phyloP scores from a whole-genome alignment of 2,113 vertebrate genomes.

The Tenebrosternarchus preto region DNA sequence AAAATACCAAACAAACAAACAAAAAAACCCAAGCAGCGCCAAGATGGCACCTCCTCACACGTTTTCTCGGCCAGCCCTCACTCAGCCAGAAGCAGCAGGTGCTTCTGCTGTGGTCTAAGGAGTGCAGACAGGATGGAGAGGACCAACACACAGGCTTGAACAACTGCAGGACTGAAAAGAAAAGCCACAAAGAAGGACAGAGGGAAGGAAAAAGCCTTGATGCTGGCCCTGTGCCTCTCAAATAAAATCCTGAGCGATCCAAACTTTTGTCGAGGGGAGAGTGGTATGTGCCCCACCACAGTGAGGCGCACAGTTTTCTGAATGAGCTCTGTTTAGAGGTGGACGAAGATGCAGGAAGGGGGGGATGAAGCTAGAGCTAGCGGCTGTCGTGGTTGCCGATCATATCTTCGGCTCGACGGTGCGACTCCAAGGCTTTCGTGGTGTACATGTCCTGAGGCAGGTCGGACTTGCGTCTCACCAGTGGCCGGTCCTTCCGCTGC shows the following conservation, averaged over 20 bases:
- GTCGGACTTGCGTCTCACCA: conserved; percentile 93
- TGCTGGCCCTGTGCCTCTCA: conserved; percentile 40
- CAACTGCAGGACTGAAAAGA: background rate
- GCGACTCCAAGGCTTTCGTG: conserved; percentile 98
- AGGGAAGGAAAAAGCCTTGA: conserved; percentile 9
- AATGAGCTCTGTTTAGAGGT: conserved; percentile 34
- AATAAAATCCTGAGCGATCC: conserved; percentile 71
- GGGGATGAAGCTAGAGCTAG: conserved; percentile 65
- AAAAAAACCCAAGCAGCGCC: conserved; percentile 36
- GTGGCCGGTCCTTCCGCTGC: conserved; percentile 87
- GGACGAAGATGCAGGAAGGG: background rate
- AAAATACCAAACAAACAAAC: conserved; percentile 60
- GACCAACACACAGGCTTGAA: background rate
- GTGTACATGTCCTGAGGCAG: conserved; percentile 98
- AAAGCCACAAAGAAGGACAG: background rate
- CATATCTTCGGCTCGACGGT: conserved; percentile 90
- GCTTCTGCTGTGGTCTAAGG: conserved; percentile 3
- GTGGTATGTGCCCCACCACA: conserved; percentile 17
- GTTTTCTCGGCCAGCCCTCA: background rate
- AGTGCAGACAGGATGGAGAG: background rate
- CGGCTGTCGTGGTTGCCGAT: conserved; percentile 85
- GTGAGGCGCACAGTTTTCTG: conserved; percentile 15
- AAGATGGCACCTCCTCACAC: background rate
- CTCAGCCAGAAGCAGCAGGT: background rate
- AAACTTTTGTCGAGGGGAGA: conserved; percentile 47